Evolutionary conservation across 1,140 invertebrate species (phyloP).

Genomic region (Zelostemma sp.): DNA sequence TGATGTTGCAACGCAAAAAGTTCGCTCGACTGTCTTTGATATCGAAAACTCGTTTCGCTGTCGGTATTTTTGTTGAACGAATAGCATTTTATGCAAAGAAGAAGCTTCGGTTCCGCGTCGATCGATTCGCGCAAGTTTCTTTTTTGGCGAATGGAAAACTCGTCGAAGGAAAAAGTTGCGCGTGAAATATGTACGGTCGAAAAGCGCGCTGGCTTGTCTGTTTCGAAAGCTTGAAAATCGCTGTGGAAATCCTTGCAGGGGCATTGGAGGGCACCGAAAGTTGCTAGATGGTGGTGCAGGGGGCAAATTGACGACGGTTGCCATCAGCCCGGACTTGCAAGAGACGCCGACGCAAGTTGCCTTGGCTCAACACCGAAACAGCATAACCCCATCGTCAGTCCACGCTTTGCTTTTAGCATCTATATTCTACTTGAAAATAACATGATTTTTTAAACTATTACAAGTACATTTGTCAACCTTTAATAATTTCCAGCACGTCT

Average conservation of each 20-base stretch:
- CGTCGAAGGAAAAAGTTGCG: background rate
- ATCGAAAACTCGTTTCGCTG: background rate
- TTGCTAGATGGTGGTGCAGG: constrained; percentile 71
- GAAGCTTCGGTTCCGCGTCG: too few relatives aligned
- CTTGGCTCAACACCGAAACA: constrained; percentile 67
- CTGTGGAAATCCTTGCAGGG: constrained; percentile 67
- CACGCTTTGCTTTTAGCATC: constrained; percentile 56
- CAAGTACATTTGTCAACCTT: too few relatives aligned
- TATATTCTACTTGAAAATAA: constrained; percentile 7
- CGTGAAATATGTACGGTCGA: too few relatives aligned
- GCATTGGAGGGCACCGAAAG: constrained; percentile 72
- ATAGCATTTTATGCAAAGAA: too few relatives aligned
- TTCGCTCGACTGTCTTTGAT: constrained; percentile 9
- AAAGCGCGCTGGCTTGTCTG: too few relatives aligned
- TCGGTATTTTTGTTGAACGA: background rate
- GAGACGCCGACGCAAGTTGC: constrained; percentile 64
- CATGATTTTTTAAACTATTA: background rate
- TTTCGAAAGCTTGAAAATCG: constrained; percentile 53
- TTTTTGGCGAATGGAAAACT: background rate
- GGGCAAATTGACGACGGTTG: constrained; percentile 71
- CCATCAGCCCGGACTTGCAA: constrained; percentile 70
- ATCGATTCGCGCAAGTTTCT: too few relatives aligned
- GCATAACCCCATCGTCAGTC: constrained; percentile 70
- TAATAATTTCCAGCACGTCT: too few relatives aligned
- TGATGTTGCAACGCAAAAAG: constrained; percentile 6